Evolutionary conservation across 2,113 vertebrate genomes (phyloP).

Genomic region (Ia io): DNA sequence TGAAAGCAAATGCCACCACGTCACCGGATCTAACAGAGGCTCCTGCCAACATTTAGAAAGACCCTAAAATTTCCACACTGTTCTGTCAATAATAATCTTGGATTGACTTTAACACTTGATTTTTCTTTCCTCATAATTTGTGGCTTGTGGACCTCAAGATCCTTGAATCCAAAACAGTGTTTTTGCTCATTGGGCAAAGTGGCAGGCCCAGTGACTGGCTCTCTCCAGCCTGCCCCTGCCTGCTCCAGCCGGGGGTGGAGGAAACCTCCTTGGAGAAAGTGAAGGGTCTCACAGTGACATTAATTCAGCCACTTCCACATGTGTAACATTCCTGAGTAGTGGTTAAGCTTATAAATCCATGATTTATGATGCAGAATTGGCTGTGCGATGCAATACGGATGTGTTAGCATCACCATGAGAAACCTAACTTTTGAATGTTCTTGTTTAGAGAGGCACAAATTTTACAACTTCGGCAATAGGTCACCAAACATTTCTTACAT

Average conservation of each 20-base stretch:
- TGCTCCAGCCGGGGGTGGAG: background rate
- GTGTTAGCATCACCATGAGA: constrained; percentile 49
- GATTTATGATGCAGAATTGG: constrained; percentile 66
- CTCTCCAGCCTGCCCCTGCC: background rate
- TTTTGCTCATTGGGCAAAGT: constrained; percentile 27
- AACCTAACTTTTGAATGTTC: constrained; percentile 49
- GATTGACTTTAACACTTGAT: constrained; percentile 10
- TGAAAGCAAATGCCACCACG: background rate
- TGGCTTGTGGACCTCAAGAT: constrained; percentile 18
- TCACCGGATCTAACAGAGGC: background rate
- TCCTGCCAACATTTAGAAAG: background rate
- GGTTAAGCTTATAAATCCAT: constrained; percentile 65
- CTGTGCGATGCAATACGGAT: background rate
- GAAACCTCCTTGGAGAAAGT: constrained; percentile 22
- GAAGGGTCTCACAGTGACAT: constrained; percentile 57
- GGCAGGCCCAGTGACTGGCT: background rate
- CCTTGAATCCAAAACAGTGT: constrained; percentile 17
- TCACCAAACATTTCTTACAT: constrained; percentile 20
- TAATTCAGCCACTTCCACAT: constrained; percentile 59
- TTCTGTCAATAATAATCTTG: constrained; percentile 38
- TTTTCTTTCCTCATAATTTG: constrained; percentile 39
- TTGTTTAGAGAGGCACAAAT: constrained; percentile 45
- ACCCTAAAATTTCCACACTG: background rate
- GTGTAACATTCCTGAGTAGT: constrained; percentile 50
- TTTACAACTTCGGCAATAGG: background rate